phyloP scores from a whole-genome alignment of 30 jellyfish, hydroid and myxozoan genomes.

The Pelagia noctiluca region DNA sequence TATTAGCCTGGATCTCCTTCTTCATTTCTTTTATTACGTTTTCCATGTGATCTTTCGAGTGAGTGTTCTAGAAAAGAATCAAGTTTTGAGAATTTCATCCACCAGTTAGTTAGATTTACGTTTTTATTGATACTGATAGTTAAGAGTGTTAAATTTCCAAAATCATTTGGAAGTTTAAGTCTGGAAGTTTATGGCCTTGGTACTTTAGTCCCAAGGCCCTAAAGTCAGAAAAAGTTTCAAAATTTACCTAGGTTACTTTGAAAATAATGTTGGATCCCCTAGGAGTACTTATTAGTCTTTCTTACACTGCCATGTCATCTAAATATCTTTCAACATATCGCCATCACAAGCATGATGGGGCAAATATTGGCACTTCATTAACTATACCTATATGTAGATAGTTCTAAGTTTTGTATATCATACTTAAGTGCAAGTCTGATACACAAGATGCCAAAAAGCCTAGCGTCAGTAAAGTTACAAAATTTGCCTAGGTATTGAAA shows the following conservation, averaged over 20 bases:
- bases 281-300: too few relatives aligned
- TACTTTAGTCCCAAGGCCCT: background rate
- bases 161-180: background rate
- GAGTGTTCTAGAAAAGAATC: background rate
- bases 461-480: too few relatives aligned
- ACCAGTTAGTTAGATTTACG: background rate
- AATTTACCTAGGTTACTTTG: too few relatives aligned
- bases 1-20: slow-evolving; percentile 52
- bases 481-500: background rate
- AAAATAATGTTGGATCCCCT: too few relatives aligned
- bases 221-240: background rate
- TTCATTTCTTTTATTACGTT: slow-evolving; percentile 39
- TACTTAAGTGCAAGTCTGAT: too few relatives aligned
- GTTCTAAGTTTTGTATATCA: too few relatives aligned
- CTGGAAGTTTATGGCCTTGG: background rate
- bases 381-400: too few relatives aligned
- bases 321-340: too few relatives aligned
- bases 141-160: background rate
- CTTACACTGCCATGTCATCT: too few relatives aligned
- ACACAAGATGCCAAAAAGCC: too few relatives aligned
- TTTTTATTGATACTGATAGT: background rate
- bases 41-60: slow-evolving; percentile 13
- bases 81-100: background rate
- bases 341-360: too few relatives aligned
- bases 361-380: too few relatives aligned